These are phyloP conservation scores for Drosophila malerkotliana DNA, from an alignment of 1,140 invertebrate genomes.

Conservation along the genomic window DNA sequence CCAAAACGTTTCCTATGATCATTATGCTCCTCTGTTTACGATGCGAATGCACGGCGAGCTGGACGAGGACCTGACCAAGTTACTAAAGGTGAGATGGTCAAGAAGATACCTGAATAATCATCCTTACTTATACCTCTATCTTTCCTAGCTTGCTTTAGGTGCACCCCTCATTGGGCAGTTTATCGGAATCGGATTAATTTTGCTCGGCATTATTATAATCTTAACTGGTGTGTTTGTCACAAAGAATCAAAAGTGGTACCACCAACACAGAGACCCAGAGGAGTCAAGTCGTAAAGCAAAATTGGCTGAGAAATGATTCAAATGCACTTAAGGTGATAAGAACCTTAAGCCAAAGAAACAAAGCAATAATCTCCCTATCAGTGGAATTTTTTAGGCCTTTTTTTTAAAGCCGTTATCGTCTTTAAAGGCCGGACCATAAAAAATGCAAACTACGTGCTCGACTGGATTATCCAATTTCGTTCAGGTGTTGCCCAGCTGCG, in stretches of 20 bases:
- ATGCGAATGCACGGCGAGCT: conserved; percentile 48
- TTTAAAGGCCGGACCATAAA: conserved; percentile 20
- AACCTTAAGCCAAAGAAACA: conserved; percentile 1
- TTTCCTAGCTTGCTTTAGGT: conserved; percentile 47
- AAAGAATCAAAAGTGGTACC: conserved; percentile 61
- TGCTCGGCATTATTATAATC: conserved; percentile 41
- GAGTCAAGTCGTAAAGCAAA: background rate
- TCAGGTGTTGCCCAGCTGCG: conserved; percentile 67
- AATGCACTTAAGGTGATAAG: conserved; percentile 37
- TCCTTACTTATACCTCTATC: background rate
- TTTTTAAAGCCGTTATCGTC: conserved; percentile 27
- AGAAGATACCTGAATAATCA: background rate
- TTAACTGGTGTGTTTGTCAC: conserved; percentile 41
- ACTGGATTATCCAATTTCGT: conserved; percentile 66
- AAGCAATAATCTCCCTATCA: conserved; percentile 15
- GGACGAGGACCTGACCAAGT: conserved; percentile 30
- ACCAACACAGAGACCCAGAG: conserved; percentile 26
- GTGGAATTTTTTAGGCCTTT: background rate
- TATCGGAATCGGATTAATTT: conserved; percentile 48
- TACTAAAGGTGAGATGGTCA: conserved; percentile 46
- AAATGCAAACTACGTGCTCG: conserved; percentile 40
- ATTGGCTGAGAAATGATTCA: conserved; percentile 2
- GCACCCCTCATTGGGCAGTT: conserved; percentile 45
- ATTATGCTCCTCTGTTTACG: conserved; percentile 62
- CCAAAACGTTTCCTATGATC: conserved; percentile 59